Evolutionary conservation across 1,140 invertebrate genomes (phyloP).

Genomic region (Ceratosolen fusciceps): DNA sequence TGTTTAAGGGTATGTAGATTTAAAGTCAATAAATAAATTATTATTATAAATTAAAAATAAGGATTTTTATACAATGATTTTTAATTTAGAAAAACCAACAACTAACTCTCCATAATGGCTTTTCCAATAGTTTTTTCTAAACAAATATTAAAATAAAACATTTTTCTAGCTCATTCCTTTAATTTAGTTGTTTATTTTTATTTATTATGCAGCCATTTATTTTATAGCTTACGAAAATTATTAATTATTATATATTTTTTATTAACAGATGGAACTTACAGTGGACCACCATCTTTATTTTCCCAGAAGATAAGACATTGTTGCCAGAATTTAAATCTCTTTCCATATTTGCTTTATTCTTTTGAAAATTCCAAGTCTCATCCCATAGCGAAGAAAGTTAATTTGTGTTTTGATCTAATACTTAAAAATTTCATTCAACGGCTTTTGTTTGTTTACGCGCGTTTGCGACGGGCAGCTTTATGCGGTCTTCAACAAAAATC

Average conservation of each 20-base stretch:
- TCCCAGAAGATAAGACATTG: constrained; percentile 69
- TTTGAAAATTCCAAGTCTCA: constrained; percentile 66
- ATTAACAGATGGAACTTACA: constrained; percentile 63
- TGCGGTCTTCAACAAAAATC: constrained; percentile 45
- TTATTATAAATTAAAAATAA: no score
- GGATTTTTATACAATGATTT: no score
- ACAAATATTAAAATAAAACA: not conserved
- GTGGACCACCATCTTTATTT: constrained; percentile 63
- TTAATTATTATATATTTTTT: constrained; percentile 24
- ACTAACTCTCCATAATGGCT: not conserved
- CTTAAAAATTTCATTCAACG: constrained; percentile 56
- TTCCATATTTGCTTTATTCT: constrained; percentile 67
- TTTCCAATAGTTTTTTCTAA: not conserved
- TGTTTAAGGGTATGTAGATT: constrained; percentile 62
- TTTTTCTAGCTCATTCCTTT: not conserved
- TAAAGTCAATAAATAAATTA: not conserved
- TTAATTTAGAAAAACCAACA: not conserved
- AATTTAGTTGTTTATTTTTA: no score
- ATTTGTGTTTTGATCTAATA: constrained; percentile 57
- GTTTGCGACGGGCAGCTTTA: constrained; percentile 49
- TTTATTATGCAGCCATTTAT: no score
- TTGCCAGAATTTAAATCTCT: constrained; percentile 67
- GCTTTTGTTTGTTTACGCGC: constrained; percentile 59
- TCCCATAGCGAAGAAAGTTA: constrained; percentile 60
- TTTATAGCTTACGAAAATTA: not conserved